Evolutionary conservation across 2,888 invertebrate genomes (phyloP).

Genomic region (Agriopis aurantiaria): DNA sequence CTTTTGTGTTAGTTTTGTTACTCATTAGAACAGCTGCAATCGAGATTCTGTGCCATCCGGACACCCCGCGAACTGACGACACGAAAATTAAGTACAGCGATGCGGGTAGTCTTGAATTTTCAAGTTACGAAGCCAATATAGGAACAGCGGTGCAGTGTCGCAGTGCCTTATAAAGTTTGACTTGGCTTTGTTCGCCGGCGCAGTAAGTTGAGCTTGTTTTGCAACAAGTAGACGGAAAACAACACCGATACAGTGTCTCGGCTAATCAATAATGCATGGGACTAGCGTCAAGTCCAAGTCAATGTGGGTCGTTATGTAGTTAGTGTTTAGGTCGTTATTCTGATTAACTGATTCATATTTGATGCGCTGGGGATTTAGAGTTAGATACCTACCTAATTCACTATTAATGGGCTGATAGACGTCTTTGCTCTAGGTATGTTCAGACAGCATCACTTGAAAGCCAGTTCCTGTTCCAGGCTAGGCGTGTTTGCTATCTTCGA

Average conservation of each 20-base stretch:
- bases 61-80: slow-evolving; percentile 3
- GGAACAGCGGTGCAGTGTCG: slow-evolving; percentile 73
- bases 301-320: slow-evolving; percentile 12
- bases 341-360: slow-evolving; percentile 27
- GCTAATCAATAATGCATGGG: slow-evolving; percentile 58
- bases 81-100: slow-evolving; percentile 12
- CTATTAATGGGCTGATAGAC: neutral
- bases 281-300: slow-evolving; percentile 6
- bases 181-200: slow-evolving; percentile 58
- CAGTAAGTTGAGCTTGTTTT: slow-evolving; percentile 57
- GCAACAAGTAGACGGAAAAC: slow-evolving; percentile 52
- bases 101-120: slow-evolving; percentile 65
- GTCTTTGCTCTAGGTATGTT: neutral
- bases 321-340: slow-evolving; percentile 19
- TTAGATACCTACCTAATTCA: neutral
- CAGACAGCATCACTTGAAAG: neutral
- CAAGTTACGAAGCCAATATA: slow-evolving; percentile 73
- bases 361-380: slow-evolving; percentile 10
- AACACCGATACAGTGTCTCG: slow-evolving; percentile 50
- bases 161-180: slow-evolving; percentile 68
- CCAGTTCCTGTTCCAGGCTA: too few species aligned
- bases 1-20: neutral
- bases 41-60: slow-evolving; percentile 3
- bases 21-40: neutral
- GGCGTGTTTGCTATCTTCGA: too few species aligned